phyloP scores from a whole-genome alignment of 2,113 vertebrate species.

The Fulmarus glacialis region DNA sequence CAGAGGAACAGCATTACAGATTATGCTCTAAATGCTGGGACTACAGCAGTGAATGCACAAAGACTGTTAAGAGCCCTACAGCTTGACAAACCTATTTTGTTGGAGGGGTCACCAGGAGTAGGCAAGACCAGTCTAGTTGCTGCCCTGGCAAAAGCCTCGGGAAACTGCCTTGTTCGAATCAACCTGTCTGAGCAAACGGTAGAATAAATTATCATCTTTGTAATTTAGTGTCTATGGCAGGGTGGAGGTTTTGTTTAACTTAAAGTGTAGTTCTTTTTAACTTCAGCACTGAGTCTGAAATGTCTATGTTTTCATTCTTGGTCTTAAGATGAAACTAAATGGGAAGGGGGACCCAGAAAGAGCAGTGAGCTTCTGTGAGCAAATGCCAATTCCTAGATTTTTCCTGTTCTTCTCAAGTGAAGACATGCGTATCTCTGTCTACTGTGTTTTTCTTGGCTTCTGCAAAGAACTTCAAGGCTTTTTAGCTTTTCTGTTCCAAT shows the following conservation, averaged over 20 bases:
- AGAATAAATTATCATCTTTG: not conserved
- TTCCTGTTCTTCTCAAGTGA: not conserved
- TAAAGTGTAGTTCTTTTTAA: not conserved
- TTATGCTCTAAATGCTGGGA: constrained; percentile 90
- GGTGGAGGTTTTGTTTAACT: not conserved
- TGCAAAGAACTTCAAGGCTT: not conserved
- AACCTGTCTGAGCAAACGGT: constrained; percentile 98
- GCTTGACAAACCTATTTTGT: constrained; percentile 89
- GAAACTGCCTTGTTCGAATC: constrained; percentile 92
- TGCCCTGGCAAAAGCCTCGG: constrained; percentile 92
- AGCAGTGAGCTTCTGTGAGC: not conserved
- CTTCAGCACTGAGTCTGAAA: not conserved
- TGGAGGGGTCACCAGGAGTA: constrained; percentile 96
- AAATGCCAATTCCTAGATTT: not conserved
- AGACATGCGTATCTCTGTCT: not conserved
- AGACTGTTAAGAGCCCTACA: constrained; percentile 90
- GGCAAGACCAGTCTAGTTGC: constrained; percentile 96
- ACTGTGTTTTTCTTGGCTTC: not conserved
- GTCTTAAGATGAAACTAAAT: not conserved
- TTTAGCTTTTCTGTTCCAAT: not conserved
- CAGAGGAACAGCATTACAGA: constrained; percentile 77
- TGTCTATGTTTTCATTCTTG: not conserved
- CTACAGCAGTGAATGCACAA: constrained; percentile 92
- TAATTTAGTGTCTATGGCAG: not conserved
- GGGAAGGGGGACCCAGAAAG: not conserved